Evolutionary conservation across 2,797 vertebrate species (phyloP).

Genomic region (Catostomus latipinnis): DNA sequence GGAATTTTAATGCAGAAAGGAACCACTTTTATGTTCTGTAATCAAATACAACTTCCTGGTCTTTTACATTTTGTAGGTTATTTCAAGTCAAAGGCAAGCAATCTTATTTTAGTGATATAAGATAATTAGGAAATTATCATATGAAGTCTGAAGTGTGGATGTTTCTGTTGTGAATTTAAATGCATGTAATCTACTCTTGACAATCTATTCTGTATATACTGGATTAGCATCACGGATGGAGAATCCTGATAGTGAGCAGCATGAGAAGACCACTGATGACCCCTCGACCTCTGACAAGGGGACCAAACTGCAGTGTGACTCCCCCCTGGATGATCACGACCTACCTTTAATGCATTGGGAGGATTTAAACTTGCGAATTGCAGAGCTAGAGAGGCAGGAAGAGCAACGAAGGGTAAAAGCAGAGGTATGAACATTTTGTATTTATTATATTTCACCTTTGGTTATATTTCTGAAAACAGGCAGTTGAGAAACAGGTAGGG

Average conservation of each 20-base stretch:
- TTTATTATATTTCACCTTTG: not conserved
- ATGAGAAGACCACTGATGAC: slow-evolving; percentile 48
- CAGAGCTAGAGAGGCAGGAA: slow-evolving; percentile 77
- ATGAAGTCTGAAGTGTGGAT: too few species aligned
- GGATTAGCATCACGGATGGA: slow-evolving; percentile 50
- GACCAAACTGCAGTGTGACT: slow-evolving; percentile 41
- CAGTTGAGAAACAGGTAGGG: too few species aligned
- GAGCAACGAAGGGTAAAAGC: slow-evolving; percentile 71
- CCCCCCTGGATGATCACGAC: slow-evolving; percentile 52
- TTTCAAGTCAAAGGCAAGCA: not conserved
- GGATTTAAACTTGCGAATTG: slow-evolving; percentile 74
- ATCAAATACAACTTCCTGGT: not conserved
- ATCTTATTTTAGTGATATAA: not conserved
- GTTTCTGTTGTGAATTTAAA: too few species aligned
- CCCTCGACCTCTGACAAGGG: slow-evolving; percentile 40
- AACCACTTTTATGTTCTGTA: not conserved
- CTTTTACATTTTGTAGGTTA: too few species aligned
- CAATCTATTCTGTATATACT: slow-evolving; percentile 3
- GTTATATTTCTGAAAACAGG: too few species aligned
- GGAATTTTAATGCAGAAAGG: slow-evolving; percentile 2
- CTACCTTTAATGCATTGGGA: slow-evolving; percentile 82
- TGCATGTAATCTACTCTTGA: not conserved
- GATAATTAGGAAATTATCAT: too few species aligned
- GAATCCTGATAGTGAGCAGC: slow-evolving; percentile 39
- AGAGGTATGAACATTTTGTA: slow-evolving; percentile 61